Conservation (phyloP, 2,113 vertebrate species). For the Leucosticte australis region DNA sequence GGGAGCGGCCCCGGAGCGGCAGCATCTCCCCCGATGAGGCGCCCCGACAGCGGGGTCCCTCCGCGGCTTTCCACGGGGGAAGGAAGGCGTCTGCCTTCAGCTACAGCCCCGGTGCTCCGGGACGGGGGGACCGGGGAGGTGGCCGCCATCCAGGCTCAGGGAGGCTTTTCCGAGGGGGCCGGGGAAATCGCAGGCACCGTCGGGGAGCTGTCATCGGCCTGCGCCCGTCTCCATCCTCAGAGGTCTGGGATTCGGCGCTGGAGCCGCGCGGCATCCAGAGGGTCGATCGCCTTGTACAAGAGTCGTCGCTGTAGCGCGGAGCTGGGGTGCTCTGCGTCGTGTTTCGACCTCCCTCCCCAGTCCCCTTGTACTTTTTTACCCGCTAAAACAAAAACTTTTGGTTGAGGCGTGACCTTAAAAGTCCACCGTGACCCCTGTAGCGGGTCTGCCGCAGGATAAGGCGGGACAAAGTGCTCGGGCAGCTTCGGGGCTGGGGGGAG, state of each 20-base stretch:
- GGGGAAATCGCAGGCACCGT: neutral
- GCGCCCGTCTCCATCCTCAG: neutral
- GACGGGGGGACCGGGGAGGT: neutral
- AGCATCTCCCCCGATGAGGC: neutral
- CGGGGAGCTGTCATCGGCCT: neutral
- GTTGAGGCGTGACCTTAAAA: neutral
- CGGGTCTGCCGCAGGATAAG: neutral
- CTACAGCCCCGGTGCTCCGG: neutral
- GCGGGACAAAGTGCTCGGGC: neutral
- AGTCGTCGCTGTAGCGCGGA: neutral
- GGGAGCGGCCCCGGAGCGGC: neutral
- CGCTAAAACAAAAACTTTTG: neutral
- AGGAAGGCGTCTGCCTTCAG: neutral
- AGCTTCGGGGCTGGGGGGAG: neutral
- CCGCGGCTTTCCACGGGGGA: neutral
- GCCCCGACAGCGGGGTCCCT: neutral
- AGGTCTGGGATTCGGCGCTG: too few species aligned
- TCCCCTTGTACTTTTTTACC: neutral
- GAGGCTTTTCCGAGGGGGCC: neutral
- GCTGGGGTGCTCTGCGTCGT: neutral
- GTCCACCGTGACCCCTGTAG: neutral
- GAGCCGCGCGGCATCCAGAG: neutral
- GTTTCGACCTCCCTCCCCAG: too few species aligned
- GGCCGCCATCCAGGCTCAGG: neutral
- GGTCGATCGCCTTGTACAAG: neutral